Evolutionary conservation across 2,888 invertebrate species (phyloP).

Genomic region (Pogonocherus hispidulus): DNA sequence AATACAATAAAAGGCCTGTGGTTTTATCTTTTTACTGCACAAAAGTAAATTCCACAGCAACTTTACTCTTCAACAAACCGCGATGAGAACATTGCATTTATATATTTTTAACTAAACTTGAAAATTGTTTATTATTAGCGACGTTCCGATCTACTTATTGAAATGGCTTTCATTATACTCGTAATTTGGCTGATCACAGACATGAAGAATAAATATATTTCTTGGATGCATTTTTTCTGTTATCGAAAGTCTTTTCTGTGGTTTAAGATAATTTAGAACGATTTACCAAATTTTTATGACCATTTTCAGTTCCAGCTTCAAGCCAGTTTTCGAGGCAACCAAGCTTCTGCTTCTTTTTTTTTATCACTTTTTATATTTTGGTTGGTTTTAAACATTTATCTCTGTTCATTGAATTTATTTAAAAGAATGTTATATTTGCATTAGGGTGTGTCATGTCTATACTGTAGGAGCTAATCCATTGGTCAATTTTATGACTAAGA

Average conservation of each 20-base stretch:
- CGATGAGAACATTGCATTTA: not conserved
- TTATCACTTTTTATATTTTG: too few relatives aligned
- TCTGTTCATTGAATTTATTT: too few relatives aligned
- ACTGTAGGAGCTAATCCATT: too few relatives aligned
- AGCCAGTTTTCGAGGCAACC: too few relatives aligned
- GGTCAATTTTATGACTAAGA: too few relatives aligned
- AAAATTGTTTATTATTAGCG: not conserved
- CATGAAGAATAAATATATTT: not conserved
- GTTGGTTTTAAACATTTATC: too few relatives aligned
- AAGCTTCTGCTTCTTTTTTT: too few relatives aligned
- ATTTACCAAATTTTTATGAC: too few relatives aligned
- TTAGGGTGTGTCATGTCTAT: too few relatives aligned
- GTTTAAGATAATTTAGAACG: too few relatives aligned
- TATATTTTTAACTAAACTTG: not conserved
- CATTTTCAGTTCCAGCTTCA: too few relatives aligned
- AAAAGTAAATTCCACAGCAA: not conserved
- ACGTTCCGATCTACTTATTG: conserved; percentile 23
- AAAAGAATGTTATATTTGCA: too few relatives aligned
- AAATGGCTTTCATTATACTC: not conserved
- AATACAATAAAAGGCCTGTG: not conserved
- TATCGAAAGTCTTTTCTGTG: conserved; percentile 5
- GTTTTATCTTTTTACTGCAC: not conserved
- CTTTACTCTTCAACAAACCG: not conserved
- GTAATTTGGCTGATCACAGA: not conserved
- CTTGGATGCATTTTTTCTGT: not conserved